Conservation (phyloP, 1,140 invertebrate species). For the Rhagoletis zephyria region DNA sequence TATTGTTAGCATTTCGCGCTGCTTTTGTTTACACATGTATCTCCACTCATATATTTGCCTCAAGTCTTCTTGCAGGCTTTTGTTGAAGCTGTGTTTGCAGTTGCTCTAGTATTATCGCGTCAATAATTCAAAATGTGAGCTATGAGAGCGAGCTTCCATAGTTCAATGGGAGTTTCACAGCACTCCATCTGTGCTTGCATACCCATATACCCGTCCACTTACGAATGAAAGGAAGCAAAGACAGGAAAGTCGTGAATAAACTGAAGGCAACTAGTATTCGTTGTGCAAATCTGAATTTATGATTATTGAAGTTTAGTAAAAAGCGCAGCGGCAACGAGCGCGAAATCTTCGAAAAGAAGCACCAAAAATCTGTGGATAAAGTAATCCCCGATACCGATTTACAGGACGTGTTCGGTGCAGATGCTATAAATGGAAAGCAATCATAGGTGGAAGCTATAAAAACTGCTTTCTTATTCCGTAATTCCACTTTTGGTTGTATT, state of each 20-base stretch:
- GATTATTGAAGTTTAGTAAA: background rate
- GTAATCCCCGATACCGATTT: background rate
- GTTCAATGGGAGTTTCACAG: background rate
- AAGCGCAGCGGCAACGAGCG: background rate
- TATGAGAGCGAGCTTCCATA: background rate
- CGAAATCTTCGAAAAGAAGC: background rate
- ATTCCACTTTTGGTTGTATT: background rate
- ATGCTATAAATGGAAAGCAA: background rate
- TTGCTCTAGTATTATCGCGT: constrained; percentile 26
- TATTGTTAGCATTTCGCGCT: background rate
- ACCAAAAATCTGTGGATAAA: background rate
- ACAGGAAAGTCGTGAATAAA: too few relatives aligned
- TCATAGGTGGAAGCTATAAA: background rate
- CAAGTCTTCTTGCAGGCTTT: background rate
- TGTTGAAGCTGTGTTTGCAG: background rate
- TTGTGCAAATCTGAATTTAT: constrained; percentile 17
- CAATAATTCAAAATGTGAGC: constrained; percentile 45
- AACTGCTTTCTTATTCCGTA: background rate
- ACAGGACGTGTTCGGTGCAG: background rate
- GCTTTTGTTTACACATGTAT: too few relatives aligned
- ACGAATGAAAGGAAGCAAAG: too few relatives aligned
- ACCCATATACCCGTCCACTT: too few relatives aligned
- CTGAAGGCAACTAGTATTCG: background rate
- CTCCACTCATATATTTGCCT: background rate
- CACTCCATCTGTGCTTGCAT: too few relatives aligned